These are phyloP conservation scores for Serrognathus titanus DNA, from an alignment of 2,888 invertebrate genomes.

Conservation along the genomic window DNA sequence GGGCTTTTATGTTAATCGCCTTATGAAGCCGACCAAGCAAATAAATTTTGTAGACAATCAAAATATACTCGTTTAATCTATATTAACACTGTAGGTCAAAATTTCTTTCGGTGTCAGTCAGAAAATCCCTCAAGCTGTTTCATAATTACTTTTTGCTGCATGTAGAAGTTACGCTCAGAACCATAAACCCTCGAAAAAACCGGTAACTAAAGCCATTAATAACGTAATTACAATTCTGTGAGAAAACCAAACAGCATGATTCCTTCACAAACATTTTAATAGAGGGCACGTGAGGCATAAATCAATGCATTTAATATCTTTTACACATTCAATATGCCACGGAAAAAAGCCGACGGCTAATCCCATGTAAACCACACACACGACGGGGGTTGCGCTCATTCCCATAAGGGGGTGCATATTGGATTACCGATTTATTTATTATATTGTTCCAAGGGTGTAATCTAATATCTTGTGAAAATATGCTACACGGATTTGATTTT, in stretches of 20 bases:
- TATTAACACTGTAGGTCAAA: too few species aligned
- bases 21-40: too few species aligned
- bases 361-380: conserved; percentile 48
- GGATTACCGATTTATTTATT: conserved; percentile 48
- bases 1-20: too few species aligned
- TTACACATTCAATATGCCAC: conserved; percentile 48
- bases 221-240: conserved; percentile 32
- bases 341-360: conserved; percentile 43
- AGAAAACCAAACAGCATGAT: conserved; percentile 46
- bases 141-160: too few species aligned
- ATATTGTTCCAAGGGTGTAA: conserved; percentile 42
- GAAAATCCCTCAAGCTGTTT: too few species aligned
- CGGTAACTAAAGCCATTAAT: conserved; percentile 15
- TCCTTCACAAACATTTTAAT: conserved; percentile 45
- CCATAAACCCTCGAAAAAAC: neutral
- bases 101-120: too few species aligned
- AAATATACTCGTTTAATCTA: too few species aligned
- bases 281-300: conserved; percentile 43
- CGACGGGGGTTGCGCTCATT: conserved; percentile 34
- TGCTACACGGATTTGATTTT: conserved; percentile 37
- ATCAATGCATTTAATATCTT: conserved; percentile 47
- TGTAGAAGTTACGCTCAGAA: too few species aligned
- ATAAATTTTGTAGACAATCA: too few species aligned
- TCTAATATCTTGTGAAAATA: conserved; percentile 43
- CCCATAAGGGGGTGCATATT: conserved; percentile 47